Percentiles rank a stretch among this genome's conserved stretches.
phyloP scores from a whole-genome alignment of 2,888 invertebrate species.

The Melinaea marsaeus region DNA sequence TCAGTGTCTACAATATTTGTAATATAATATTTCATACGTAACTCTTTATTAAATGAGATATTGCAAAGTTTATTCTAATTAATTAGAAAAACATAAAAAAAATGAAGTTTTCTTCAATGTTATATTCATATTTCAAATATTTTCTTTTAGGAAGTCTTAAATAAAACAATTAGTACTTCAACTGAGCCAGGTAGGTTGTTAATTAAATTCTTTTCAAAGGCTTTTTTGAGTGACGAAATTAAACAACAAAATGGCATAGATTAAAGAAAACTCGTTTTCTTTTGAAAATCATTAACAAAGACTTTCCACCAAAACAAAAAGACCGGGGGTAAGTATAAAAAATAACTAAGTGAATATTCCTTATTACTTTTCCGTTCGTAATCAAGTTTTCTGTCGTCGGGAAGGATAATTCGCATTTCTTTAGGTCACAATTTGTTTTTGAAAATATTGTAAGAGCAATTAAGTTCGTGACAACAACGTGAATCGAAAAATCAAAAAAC shows the following conservation, averaged over 20 bases:
- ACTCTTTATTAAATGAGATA: too few relatives aligned
- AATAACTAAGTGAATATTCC: constrained; percentile 13
- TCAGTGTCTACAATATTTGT: not conserved
- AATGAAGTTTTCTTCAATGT: too few relatives aligned
- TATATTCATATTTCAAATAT: too few relatives aligned
- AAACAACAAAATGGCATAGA: constrained; percentile 7
- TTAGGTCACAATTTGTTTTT: not conserved
- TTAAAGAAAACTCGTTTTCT: constrained; percentile 8
- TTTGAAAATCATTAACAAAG: constrained; percentile 9
- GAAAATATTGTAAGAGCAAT: constrained; percentile 9
- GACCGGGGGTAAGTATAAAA: constrained; percentile 14
- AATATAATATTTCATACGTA: too few relatives aligned
- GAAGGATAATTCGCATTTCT: constrained; percentile 11
- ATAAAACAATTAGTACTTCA: too few relatives aligned
- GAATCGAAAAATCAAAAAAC: too few relatives aligned
- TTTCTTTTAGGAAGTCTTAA: too few relatives aligned
- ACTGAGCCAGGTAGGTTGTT: too few relatives aligned
- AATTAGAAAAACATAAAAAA: too few relatives aligned
- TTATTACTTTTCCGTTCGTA: too few relatives aligned
- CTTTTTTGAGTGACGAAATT: not conserved
- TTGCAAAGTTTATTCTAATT: too few relatives aligned
- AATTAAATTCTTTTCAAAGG: not conserved
- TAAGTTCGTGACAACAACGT: too few relatives aligned
- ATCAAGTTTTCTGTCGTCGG: constrained; percentile 23
- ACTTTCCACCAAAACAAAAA: constrained; percentile 11